A percentile compares a stretch with the other conserved stretches of the same genome.
Conservation (phyloP, 2,797 vertebrate genomes). For the Cichlasoma orientale region DNA sequence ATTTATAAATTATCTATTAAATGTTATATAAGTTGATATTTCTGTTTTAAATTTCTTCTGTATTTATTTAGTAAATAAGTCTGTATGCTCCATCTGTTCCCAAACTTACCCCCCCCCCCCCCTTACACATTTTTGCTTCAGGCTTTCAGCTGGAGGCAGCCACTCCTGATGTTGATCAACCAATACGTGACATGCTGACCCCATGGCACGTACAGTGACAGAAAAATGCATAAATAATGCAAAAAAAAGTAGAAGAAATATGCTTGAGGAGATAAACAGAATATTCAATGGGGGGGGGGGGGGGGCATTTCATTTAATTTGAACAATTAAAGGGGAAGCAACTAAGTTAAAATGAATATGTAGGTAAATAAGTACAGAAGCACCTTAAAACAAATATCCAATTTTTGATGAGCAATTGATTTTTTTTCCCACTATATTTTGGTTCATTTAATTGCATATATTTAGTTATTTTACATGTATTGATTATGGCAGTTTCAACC, state of each 20-base stretch:
- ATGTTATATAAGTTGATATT: neutral
- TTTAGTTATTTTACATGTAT: neutral
- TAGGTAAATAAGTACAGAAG: neutral
- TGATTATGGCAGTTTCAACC: neutral
- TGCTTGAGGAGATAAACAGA: neutral
- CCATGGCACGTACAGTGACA: neutral
- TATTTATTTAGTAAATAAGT: neutral
- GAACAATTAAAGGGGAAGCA: neutral
- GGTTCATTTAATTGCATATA: neutral
- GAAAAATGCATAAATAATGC: neutral
- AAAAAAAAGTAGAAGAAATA: neutral
- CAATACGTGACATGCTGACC: no score
- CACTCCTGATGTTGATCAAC: no score
- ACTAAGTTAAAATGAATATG: neutral
- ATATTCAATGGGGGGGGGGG: no score
- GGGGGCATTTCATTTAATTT: no score
- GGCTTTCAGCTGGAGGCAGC: neutral
- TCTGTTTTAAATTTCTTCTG: neutral
- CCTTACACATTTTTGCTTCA: neutral
- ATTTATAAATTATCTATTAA: neutral
- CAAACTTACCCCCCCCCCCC: neutral
- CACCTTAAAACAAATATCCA: neutral
- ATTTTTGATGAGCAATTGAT: neutral
- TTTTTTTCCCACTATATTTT: neutral
- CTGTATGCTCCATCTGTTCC: neutral